A percentile compares a stretch with the other conserved stretches of the same genome.
Conservation (phyloP, 2,888 invertebrate genomes). For the Caradrina clavipalpis region DNA sequence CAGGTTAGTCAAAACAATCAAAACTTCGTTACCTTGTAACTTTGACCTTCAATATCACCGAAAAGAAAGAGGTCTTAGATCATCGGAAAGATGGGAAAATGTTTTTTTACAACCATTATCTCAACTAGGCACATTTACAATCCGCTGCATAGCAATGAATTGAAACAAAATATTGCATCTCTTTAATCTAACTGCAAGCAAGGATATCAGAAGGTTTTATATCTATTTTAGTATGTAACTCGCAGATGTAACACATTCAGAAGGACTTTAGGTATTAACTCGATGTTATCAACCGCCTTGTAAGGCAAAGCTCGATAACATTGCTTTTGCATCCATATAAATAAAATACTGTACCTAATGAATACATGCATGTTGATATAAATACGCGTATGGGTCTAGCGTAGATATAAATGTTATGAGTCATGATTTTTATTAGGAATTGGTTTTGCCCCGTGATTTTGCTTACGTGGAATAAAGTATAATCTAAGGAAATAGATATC, state of each 20-base stretch:
- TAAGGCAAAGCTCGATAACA: slow-evolving; percentile 40
- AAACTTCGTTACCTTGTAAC: too few species aligned
- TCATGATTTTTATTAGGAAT: slow-evolving; percentile 29
- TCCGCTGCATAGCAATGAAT: neutral
- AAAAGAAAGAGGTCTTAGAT: too few species aligned
- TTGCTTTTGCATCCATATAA: slow-evolving; percentile 49
- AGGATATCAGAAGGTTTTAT: slow-evolving; percentile 12
- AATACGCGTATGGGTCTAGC: neutral
- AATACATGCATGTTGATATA: slow-evolving; percentile 31
- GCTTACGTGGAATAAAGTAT: too few species aligned
- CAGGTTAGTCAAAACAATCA: too few species aligned
- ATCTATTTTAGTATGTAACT: slow-evolving; percentile 20
- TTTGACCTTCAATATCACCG: too few species aligned
- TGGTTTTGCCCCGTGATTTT: too few species aligned
- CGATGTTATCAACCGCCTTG: slow-evolving; percentile 48
- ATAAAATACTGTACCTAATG: slow-evolving; percentile 33
- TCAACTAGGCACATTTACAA: too few species aligned
- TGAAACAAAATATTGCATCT: neutral
- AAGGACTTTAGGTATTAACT: slow-evolving; percentile 14
- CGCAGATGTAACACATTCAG: slow-evolving; percentile 42
- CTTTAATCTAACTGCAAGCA: slow-evolving; percentile 1
- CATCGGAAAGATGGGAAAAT: too few species aligned
- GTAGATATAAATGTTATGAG: slow-evolving; percentile 16
- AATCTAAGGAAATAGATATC: too few species aligned
- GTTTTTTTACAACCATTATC: too few species aligned